Base-by-base conservation (phyloP, 2,888 invertebrate species). In the Pachliopta kotzebuea region DNA sequence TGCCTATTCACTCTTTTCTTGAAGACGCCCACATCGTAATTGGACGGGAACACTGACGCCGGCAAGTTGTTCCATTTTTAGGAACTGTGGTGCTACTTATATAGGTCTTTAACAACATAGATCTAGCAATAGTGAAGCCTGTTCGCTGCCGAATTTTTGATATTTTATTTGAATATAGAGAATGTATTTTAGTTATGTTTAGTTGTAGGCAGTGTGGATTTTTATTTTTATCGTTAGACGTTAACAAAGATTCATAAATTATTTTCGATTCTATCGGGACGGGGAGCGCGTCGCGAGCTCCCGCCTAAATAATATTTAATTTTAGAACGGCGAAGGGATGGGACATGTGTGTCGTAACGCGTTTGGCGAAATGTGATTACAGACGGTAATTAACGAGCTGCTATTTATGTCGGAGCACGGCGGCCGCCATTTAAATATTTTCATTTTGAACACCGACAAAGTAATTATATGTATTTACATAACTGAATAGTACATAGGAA, bases 291-390 rank as follows among this genome's bases (percentile, higher is more conserved):
- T 83, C 81, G 72, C 69, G 72, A 80, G 74, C 85, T 84, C 85
- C 86, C 85, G 85, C 82, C 81, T 85, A 85, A 85, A 87, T 86
- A 87, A 84, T 85, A 85, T 88, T 88, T 89, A 90, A 86, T 88
- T 88, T 77, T 91, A 89, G 90, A 90, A 90, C 86, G 71, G 88
- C 89, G 87, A 90, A 90, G 90, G 90, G 90, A 91, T 90, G 90
- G 86, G 89, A 88, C 90, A 90, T 88, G 84, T 90, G 90, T 88
- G 87, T 86, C 81, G 88, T 88, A 89, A 90, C 88, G 88, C 83
- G 81, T 90, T 89, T 91, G 90, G 90, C 90, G 90, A 91, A 91
- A 90, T 90, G 90, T 88, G 90, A 91, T 91, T 91, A 90, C 87
- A 83, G 83, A 84, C 81, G 71, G 85, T 89, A 88, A 91, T 90